Conservation (phyloP, 2,888 invertebrate genomes). For the Schizotus pectinicornis region DNA sequence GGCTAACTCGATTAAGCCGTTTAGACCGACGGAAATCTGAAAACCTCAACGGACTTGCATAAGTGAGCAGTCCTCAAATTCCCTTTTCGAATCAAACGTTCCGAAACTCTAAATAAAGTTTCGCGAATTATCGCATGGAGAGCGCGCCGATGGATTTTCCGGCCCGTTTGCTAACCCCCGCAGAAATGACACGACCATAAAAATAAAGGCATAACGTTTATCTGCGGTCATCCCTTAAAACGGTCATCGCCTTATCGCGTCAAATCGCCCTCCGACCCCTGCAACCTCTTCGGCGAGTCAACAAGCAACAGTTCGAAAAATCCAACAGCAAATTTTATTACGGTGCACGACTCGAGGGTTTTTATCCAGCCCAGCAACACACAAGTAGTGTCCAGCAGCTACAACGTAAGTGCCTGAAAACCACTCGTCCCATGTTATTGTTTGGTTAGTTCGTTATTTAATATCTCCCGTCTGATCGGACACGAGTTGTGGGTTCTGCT, state of each 20-base stretch:
- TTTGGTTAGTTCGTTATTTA: constrained; percentile 42
- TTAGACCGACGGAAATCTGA: constrained; percentile 48
- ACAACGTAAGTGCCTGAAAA: constrained; percentile 20
- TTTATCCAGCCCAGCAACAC: constrained; percentile 3
- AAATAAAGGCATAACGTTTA: constrained; percentile 39
- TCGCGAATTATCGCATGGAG: too few species aligned
- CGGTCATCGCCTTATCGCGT: too few species aligned
- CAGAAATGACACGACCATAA: constrained; percentile 16
- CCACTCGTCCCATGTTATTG: constrained; percentile 33
- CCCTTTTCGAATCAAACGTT: constrained; percentile 24
- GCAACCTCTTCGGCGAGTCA: neutral
- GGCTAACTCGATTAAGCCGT: constrained; percentile 47
- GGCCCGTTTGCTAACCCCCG: too few species aligned
- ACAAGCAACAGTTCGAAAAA: constrained; percentile 1
- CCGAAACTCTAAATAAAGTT: neutral
- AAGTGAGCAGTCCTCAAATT: constrained; percentile 35
- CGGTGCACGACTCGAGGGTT: constrained; percentile 7
- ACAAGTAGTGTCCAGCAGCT: constrained; percentile 13
- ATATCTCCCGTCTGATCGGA: constrained; percentile 40
- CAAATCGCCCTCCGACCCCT: neutral
- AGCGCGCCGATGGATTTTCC: too few species aligned
- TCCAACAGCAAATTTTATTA: constrained; percentile 12
- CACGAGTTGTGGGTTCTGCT: constrained; percentile 37
- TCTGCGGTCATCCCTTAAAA: neutral
- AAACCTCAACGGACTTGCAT: constrained; percentile 48